Conservation (phyloP, 2,888 invertebrate genomes). For the Volucella inflata region DNA sequence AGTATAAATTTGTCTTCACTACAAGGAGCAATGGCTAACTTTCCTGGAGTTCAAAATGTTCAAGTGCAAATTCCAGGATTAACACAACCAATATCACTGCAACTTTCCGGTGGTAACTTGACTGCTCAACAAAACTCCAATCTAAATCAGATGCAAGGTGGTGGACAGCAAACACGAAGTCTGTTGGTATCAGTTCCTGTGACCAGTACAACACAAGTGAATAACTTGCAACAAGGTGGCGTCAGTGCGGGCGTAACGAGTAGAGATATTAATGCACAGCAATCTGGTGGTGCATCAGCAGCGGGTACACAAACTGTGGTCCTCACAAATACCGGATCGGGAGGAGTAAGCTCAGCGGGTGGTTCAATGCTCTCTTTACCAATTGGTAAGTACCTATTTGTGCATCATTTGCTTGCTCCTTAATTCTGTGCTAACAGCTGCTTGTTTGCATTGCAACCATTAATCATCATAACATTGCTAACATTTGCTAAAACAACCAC, state of each 20-base stretch:
- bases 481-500: conserved; percentile 52
- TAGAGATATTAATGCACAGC: conserved; percentile 85
- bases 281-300: conserved; percentile 79
- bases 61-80: conserved; percentile 93
- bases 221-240: conserved; percentile 78
- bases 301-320: conserved; percentile 83
- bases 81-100: conserved; percentile 93
- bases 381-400: conserved; percentile 84
- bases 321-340: conserved; percentile 80
- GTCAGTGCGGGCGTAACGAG: conserved; percentile 84
- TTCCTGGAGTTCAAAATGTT: conserved; percentile 90
- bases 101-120: conserved; percentile 87
- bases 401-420: conserved; percentile 25
- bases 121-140: conserved; percentile 79
- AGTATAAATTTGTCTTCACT: conserved; percentile 89
- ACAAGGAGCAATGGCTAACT: conserved; percentile 85
- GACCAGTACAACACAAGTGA: conserved; percentile 81
- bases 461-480: conserved; percentile 71
- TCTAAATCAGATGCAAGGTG: conserved; percentile 64
- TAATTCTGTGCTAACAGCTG: conserved; percentile 64
- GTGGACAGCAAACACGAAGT: conserved; percentile 83
- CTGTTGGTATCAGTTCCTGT: conserved; percentile 89
- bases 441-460: conserved; percentile 67
- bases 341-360: conserved; percentile 49
- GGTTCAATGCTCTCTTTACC: conserved; percentile 87